Evolutionary conservation across 2,797 vertebrate genomes (phyloP).

Genomic region (Tenualosa ilisha): DNA sequence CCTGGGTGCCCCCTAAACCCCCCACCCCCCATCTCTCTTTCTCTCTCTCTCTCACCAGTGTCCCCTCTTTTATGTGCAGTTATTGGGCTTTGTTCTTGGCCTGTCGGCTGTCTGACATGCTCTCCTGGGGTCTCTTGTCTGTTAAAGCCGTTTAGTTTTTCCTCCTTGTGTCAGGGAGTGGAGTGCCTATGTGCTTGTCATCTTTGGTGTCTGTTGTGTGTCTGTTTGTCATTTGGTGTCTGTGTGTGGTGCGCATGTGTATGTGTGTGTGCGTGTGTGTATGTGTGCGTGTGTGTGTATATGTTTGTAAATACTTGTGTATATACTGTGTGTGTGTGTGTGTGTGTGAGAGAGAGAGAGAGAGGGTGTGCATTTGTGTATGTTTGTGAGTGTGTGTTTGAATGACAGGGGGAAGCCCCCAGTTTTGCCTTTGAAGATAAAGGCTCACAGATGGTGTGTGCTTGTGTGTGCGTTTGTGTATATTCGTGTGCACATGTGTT

Average conservation of each 20-base stretch:
- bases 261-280: not conserved
- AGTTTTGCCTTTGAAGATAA: conserved; percentile 11
- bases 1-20: not conserved
- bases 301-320: not conserved
- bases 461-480: not conserved
- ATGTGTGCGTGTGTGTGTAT: not conserved
- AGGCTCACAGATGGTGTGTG: not conserved
- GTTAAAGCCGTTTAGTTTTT: not conserved
- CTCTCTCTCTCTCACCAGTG: not conserved
- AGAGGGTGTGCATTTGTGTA: not conserved
- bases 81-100: not conserved
- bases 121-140: not conserved
- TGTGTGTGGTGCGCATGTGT: not conserved
- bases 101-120: not conserved
- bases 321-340: not conserved
- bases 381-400: not conserved
- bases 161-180: not conserved
- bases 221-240: not conserved
- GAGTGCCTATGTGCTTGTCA: not conserved
- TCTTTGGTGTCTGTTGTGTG: not conserved
- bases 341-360: not conserved
- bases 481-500: not conserved
- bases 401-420: not conserved
- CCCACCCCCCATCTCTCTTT: not conserved
- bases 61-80: not conserved